These are phyloP conservation scores for Engraulis encrasicolus DNA, from an alignment of 2,113 vertebrate species.

Conservation along the genomic window DNA sequence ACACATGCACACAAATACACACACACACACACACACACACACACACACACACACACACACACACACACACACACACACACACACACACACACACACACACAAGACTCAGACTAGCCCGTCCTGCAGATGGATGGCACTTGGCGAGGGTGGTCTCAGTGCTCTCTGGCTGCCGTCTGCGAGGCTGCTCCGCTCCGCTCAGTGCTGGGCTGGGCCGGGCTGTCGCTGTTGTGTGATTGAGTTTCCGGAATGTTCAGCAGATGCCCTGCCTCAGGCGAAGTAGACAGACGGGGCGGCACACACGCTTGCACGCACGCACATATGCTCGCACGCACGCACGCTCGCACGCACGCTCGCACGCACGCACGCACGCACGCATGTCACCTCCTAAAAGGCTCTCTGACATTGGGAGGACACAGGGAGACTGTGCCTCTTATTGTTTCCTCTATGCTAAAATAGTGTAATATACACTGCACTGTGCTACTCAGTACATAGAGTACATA, in stretches of 20 bases:
- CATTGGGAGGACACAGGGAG: too few relatives aligned
- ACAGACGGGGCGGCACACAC: neutral
- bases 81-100: neutral
- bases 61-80: neutral
- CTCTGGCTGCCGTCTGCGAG: neutral
- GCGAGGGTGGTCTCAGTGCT: neutral
- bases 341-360: neutral
- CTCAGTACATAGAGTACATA: too few relatives aligned
- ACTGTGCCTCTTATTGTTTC: too few relatives aligned
- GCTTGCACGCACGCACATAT: neutral
- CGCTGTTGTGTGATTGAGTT: slow-evolving; percentile 67
- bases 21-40: neutral
- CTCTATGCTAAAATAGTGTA: too few relatives aligned
- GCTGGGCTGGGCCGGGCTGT: neutral
- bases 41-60: neutral
- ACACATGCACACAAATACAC: neutral
- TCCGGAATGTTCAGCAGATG: slow-evolving; percentile 68
- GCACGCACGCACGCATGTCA: neutral
- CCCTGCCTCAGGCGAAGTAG: slow-evolving; percentile 37
- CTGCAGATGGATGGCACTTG: neutral
- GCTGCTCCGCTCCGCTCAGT: slow-evolving; percentile 17
- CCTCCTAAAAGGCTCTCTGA: too few relatives aligned
- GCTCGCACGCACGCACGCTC: neutral
- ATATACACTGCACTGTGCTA: too few relatives aligned
- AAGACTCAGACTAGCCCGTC: too few relatives aligned